phyloP scores from a whole-genome alignment of 2,888 invertebrate genomes.

The Apamea sordens region DNA sequence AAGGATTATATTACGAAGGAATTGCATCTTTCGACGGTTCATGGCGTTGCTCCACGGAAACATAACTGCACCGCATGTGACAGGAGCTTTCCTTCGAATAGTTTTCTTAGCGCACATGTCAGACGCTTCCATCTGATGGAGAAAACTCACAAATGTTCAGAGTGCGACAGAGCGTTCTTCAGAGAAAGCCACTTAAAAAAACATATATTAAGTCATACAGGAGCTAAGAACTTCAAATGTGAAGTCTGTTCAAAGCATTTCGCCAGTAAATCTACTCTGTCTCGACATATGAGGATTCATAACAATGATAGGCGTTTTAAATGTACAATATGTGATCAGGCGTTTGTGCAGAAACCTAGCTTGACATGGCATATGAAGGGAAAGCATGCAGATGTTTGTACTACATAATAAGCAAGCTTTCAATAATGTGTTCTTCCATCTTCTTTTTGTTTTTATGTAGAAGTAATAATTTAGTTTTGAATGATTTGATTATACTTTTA shows the following conservation, averaged over 20 bases:
- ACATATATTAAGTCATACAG: constrained; percentile 83
- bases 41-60: constrained; percentile 8
- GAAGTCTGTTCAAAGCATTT: constrained; percentile 77
- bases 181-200: constrained; percentile 73
- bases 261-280: constrained; percentile 75
- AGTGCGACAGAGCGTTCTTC: constrained; percentile 66
- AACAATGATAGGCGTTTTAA: constrained; percentile 68
- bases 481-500: neutral
- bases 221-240: constrained; percentile 81
- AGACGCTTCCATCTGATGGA: constrained; percentile 67
- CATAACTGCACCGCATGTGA: constrained; percentile 50
- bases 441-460: neutral
- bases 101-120: constrained; percentile 42
- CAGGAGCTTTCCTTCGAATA: constrained; percentile 36
- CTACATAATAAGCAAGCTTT: neutral
- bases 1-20: constrained; percentile 66
- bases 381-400: constrained; percentile 12
- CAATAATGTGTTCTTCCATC: neutral
- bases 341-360: constrained; percentile 71
- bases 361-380: constrained; percentile 70
- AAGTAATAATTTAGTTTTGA: neutral
- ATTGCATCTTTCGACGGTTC: constrained; percentile 65
- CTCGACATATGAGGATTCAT: constrained; percentile 78
- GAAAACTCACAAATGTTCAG: constrained; percentile 68
- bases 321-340: constrained; percentile 66